Base-by-base conservation (phyloP, 2,113 vertebrate genomes). In the Lepus europaeus region DNA sequence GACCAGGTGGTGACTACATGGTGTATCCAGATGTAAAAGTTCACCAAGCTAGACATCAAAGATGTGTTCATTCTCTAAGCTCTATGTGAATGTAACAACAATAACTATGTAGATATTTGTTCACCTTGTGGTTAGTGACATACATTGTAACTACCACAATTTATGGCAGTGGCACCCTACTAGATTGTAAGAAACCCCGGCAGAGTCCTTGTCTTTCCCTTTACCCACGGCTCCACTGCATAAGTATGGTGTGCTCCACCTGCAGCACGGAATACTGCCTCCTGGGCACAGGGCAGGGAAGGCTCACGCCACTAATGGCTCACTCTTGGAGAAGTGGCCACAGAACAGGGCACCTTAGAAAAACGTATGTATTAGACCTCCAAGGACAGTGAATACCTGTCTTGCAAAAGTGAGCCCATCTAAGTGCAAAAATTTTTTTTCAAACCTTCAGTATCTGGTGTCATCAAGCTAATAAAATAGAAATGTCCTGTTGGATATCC, bases 401-500 rank as follows among this genome's bases (percentile, higher is more conserved):
- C 61, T 93, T 81, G 82, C 51, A 89, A 84, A 91, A 93, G 45
- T 31, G 45, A 89, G 91, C 13, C 64, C 9, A 87, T 59, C n/a
- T 51, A 69, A 76, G 6, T 23, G 1, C 17, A 9, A 59, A 68
- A 33, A 12, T 12, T 33, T 73, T 92, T 56, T 36, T 79, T 68
- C 51, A 87, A 16, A n/a, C 39, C 31, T 73, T 13, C 29, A 33
- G 61, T 45, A 66, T n/a, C 39, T 83, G 63, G 33, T 53, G 8
- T 59, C 68, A 49, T 72, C 66, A 85, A 76, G 70, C 84, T 87
- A 91, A 77, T 59, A 77, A 66, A 91, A 91, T 36, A 68, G 68
- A 77, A 91, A 61, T 69, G n/a, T 23, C 49, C 61, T 68, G 6
- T 23, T 51, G 11, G 27, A 86, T 64, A 29, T 79, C 27, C 33